phyloP scores from a whole-genome alignment of 2,888 invertebrate genomes.

The Latrodectus hesperus region DNA sequence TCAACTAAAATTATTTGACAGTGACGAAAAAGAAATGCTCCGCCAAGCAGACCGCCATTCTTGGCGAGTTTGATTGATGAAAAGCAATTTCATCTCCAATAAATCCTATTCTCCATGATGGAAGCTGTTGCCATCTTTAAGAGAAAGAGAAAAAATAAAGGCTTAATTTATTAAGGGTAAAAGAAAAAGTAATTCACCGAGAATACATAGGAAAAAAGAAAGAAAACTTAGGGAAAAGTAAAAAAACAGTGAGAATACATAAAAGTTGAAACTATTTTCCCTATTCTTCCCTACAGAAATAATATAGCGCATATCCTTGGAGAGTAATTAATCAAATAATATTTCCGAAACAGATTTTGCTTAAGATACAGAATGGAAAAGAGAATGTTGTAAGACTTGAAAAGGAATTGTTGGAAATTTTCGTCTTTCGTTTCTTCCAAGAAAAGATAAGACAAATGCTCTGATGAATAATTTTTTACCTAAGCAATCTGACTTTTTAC shows the following conservation, averaged over 20 bases:
- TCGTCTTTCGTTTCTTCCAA: no score
- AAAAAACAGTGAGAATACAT: slow-evolving; percentile 9
- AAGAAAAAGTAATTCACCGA: not conserved
- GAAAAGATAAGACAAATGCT: no score
- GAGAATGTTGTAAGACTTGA: not conserved
- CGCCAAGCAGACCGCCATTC: slow-evolving; percentile 33
- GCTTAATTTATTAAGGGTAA: slow-evolving; percentile 43
- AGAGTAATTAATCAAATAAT: slow-evolving; percentile 46
- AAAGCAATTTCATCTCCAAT: slow-evolving; percentile 29
- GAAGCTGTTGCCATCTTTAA: slow-evolving; percentile 27
- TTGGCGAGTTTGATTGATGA: slow-evolving; percentile 35
- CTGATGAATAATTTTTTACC: no score
- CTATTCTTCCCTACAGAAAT: slow-evolving; percentile 18
- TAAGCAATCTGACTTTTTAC: no score
- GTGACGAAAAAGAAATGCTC: not conserved
- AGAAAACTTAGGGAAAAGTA: not conserved
- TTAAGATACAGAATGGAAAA: slow-evolving; percentile 6
- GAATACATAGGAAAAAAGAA: not conserved
- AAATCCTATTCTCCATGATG: slow-evolving; percentile 28
- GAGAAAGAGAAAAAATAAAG: slow-evolving; percentile 39
- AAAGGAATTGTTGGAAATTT: no score
- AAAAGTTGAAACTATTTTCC: slow-evolving; percentile 26
- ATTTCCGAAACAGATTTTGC: not conserved
- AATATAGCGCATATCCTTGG: slow-evolving; percentile 1
- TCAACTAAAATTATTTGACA: no score